Evolutionary conservation across 2,797 vertebrate genomes (phyloP), one percentile per base, ranked within the genome.

Genomic region (Cottoperca gobio): DNA sequence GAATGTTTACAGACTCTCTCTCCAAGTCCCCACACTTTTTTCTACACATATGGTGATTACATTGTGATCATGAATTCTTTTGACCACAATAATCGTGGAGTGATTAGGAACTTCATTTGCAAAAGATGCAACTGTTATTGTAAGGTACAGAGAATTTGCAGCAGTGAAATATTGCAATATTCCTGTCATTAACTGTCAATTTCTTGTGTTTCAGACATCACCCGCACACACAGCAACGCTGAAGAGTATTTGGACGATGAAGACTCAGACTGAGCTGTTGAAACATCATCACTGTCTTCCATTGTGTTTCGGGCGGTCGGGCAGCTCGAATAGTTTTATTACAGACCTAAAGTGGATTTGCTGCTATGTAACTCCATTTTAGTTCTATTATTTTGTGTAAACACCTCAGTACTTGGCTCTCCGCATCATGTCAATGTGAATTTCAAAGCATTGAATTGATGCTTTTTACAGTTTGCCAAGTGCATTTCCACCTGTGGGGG

Each of bases 231-330:
- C 87, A 98, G 97, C 93, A 97, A 99, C n/a, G 97, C 97, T 2
- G 97, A 99, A 63, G 98, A 99, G 76, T 99, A 99, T 92, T 95
- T 99, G 63, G 97, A 98, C 3, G 98, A 99, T 24, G 97, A 99
- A 91, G 98, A 99, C 89, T 99, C 98, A 0, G 97, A 99, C 93
- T 99, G 95, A 96, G 59, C 33, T 1, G 26, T 39, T 57, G n/a
- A 71, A 79, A 46, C 65, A 24, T 61, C 35, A 7, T 70, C 65
- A 54, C 59, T 8, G 64, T 86, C 82, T 87, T 88, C 80, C 70
- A 19, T 66, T 42, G 23, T 64, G 59, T 68, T 63, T 61, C 1
- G 28, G 12, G 70, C 39, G 21, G 11, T 58, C 0, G 0, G 52
- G 67, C 62, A 78, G 54, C 43, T 58, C 31, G 3, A 10, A 82